Evolutionary conservation across 2,888 invertebrate genomes (phyloP).

Genomic region (Aphodius granarius): DNA sequence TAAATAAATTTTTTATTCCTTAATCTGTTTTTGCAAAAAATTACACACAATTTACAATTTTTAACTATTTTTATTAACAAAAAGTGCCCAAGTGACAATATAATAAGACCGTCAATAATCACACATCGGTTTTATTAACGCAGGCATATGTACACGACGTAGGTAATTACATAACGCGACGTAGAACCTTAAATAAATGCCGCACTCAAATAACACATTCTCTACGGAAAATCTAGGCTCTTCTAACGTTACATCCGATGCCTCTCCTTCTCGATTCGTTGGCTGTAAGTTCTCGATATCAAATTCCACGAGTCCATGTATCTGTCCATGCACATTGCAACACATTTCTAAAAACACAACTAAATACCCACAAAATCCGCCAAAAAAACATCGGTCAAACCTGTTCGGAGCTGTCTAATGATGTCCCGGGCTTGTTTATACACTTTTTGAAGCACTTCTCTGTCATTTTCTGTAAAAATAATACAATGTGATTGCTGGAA

Average conservation of each 20-base stretch:
- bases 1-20: not conserved
- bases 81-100: not conserved
- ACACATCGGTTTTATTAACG: not conserved
- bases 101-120: not conserved
- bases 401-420: conserved; percentile 85
- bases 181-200: not conserved
- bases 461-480: conserved; percentile 81
- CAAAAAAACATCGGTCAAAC: conserved; percentile 49
- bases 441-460: conserved; percentile 97
- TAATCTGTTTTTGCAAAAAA: no score
- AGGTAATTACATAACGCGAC: not conserved
- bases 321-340: conserved; percentile 98
- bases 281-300: conserved; percentile 86
- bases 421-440: conserved; percentile 85
- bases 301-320: conserved; percentile 97
- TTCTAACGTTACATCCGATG: conserved; percentile 32
- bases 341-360: conserved; percentile 76
- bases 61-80: not conserved
- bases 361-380: not conserved
- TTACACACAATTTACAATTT: not conserved
- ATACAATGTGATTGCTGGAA: conserved; percentile 4
- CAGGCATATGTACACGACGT: not conserved
- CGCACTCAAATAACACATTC: not conserved
- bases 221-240: not conserved
- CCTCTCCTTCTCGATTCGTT: conserved; percentile 81